Conservation (phyloP, 2,113 vertebrate genomes). For the Colaptes auratus region DNA sequence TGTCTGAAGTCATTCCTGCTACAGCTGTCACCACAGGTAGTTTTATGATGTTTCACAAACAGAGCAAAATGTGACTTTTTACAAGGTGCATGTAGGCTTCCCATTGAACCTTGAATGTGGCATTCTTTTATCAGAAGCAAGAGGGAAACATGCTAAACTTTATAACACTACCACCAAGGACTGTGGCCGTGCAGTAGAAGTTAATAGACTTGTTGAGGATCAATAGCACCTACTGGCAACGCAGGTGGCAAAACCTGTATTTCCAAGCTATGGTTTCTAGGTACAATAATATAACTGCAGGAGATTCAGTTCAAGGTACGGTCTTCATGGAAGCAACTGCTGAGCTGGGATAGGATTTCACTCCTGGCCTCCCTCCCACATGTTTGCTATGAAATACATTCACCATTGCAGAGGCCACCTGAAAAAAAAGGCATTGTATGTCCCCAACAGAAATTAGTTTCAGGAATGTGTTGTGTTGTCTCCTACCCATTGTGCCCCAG, state of each 20-base stretch:
- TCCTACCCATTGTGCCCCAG: background rate
- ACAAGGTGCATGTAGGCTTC: background rate
- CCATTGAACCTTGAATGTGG: rapidly evolving
- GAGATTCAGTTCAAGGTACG: background rate
- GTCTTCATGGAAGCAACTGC: background rate
- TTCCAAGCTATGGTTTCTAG: background rate
- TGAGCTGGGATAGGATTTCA: background rate
- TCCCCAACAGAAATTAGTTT: background rate
- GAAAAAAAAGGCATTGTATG: background rate
- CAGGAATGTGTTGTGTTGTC: background rate
- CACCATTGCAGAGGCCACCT: background rate
- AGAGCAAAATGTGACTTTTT: background rate
- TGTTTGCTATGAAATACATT: background rate
- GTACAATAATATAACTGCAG: background rate
- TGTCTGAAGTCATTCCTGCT: background rate
- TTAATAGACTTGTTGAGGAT: background rate
- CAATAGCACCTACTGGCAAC: background rate
- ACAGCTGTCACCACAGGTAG: background rate
- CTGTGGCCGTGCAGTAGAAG: background rate
- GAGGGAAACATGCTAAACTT: too few relatives aligned
- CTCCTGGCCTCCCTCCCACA: background rate
- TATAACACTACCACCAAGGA: background rate
- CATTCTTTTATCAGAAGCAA: background rate
- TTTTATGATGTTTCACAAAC: background rate
- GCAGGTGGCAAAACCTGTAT: rapidly evolving